phyloP scores from a whole-genome alignment of 2,888 invertebrate species.

The Drosophila quinaria region DNA sequence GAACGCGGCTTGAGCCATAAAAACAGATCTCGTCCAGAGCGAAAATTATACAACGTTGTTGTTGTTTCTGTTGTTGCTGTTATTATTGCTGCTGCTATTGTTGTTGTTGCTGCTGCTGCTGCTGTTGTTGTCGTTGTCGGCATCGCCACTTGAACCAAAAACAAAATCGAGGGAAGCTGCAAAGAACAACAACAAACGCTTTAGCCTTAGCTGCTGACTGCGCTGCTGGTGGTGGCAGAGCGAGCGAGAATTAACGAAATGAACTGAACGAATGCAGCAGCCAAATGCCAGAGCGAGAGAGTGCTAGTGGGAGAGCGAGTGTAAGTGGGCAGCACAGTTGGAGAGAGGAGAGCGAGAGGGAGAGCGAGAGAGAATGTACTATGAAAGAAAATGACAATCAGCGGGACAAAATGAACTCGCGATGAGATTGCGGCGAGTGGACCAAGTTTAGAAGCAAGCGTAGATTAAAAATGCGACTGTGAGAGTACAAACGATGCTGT shows the following conservation, averaged over 20 bases:
- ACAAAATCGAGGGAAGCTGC: slow-evolving; percentile 75
- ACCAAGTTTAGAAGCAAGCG: slow-evolving; percentile 78
- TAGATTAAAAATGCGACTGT: slow-evolving; percentile 43
- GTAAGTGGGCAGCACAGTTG: slow-evolving; percentile 16
- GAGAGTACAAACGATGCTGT: slow-evolving; percentile 10
- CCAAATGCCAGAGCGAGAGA: slow-evolving; percentile 10
- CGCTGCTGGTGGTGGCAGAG: slow-evolving; percentile 45
- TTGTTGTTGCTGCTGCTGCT: slow-evolving; percentile 8
- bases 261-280: slow-evolving; percentile 36
- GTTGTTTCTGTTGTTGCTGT: not conserved
- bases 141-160: slow-evolving; percentile 77
- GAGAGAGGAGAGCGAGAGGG: slow-evolving; percentile 28
- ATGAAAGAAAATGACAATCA: slow-evolving; percentile 75
- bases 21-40: slow-evolving; percentile 79
- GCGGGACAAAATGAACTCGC: slow-evolving; percentile 47
- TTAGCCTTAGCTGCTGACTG: slow-evolving; percentile 52
- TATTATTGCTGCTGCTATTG: slow-evolving; percentile 7
- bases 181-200: slow-evolving; percentile 59
- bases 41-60: slow-evolving; percentile 66
- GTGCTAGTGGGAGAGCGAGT: slow-evolving; percentile 7
- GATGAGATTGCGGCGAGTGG: slow-evolving; percentile 65
- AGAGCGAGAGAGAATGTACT: not conserved
- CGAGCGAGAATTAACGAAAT: slow-evolving; percentile 19
- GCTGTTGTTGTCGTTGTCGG: slow-evolving; percentile 29
- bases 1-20: slow-evolving; percentile 75